Conservation (phyloP, 92 coral and sea anemone genomes). For the Umimayanthus kanabou region DNA sequence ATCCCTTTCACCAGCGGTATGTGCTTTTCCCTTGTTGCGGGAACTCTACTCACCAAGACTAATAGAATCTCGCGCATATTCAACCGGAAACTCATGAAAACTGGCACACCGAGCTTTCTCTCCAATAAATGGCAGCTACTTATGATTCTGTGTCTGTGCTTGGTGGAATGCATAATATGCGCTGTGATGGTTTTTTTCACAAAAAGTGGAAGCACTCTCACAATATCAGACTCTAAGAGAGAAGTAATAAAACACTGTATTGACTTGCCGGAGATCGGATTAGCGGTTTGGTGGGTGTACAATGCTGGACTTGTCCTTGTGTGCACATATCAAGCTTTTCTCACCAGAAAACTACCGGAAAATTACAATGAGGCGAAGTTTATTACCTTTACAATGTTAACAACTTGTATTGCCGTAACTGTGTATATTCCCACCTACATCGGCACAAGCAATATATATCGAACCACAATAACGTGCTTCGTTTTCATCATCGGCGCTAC, state of each 20-base stretch:
- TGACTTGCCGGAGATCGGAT: conserved; percentile 59
- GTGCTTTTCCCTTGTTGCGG: conserved; percentile 76
- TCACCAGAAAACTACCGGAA: conserved; percentile 90
- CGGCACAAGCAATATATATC: conserved; percentile 77
- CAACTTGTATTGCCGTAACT: conserved; percentile 77
- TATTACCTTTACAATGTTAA: conserved; percentile 90
- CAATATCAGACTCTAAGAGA: conserved; percentile 67
- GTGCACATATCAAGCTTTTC: conserved; percentile 92
- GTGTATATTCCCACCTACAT: conserved; percentile 84
- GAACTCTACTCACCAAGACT: conserved; percentile 86
- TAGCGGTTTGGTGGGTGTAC: conserved; percentile 85
- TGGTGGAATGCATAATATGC: conserved; percentile 66
- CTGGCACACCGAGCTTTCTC: conserved; percentile 79
- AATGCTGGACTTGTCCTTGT: conserved; percentile 78
- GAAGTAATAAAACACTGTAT: conserved; percentile 73
- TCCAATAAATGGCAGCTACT: conserved; percentile 80
- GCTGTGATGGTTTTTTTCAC: conserved; percentile 46
- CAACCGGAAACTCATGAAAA: conserved; percentile 70
- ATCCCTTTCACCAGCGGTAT: conserved; percentile 73
- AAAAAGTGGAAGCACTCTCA: conserved; percentile 60
- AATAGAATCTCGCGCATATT: conserved; percentile 90
- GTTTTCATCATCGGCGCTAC: conserved; percentile 80
- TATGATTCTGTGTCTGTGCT: conserved; percentile 67
- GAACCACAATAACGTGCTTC: conserved; percentile 78
- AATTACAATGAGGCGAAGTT: conserved; percentile 95